These are phyloP conservation scores for Heterotilapia buettikoferi DNA, from an alignment of 2,113 vertebrate species.

Conservation along the genomic window DNA sequence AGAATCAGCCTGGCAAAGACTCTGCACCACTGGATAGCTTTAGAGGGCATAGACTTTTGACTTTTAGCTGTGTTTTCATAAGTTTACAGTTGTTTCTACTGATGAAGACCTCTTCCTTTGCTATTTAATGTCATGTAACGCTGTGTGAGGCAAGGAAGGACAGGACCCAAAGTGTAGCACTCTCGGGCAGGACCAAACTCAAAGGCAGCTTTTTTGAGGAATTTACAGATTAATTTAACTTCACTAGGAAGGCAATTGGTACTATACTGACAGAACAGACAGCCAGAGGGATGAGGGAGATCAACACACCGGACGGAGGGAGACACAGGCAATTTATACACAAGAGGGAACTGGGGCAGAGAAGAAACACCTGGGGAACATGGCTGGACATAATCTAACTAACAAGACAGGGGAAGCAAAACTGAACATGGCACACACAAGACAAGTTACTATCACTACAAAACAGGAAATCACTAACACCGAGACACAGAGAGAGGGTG, in stretches of 20 bases:
- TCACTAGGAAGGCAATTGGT: neutral
- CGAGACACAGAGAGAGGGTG: rapidly evolving
- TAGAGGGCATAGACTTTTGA: neutral
- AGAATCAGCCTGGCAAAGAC: neutral
- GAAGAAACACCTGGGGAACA: neutral
- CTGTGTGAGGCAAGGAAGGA: neutral
- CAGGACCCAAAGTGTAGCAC: neutral
- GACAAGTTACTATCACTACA: neutral
- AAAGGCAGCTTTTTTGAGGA: neutral
- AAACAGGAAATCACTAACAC: neutral
- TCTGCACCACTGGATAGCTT: neutral
- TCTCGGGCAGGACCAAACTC: neutral
- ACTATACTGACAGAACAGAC: neutral
- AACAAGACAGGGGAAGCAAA: neutral
- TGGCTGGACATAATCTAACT: neutral
- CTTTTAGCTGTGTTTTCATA: neutral
- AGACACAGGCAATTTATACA: neutral
- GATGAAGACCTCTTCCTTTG: neutral
- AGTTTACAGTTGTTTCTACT: neutral
- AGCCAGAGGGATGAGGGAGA: neutral
- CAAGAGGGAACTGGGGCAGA: neutral
- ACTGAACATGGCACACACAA: neutral
- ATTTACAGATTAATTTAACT: neutral
- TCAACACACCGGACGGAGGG: neutral
- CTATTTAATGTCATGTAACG: neutral